Evolutionary conservation across 2,113 vertebrate species (phyloP).

Genomic region (Alosa alosa): DNA sequence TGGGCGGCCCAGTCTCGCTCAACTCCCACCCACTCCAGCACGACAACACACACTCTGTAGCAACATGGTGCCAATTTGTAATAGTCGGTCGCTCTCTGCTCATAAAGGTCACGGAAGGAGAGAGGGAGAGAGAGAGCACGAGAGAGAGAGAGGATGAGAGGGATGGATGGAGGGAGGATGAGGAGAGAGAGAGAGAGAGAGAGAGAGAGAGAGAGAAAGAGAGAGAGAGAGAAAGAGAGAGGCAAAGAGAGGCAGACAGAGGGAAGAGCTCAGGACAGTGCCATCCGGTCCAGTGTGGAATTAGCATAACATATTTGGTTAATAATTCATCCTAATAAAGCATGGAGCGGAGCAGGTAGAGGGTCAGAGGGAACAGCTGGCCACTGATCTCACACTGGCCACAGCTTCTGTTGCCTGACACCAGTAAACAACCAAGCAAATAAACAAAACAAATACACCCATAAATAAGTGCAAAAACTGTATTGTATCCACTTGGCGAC

Average conservation of each 20-base stretch:
- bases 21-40: no score
- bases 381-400: conserved; percentile 14
- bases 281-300: not conserved
- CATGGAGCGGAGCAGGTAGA: conserved; percentile 11
- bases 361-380: conserved; percentile 13
- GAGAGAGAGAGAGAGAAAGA: no score
- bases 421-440: not conserved
- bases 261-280: not conserved
- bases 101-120: no score
- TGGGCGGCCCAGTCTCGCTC: conserved; percentile 5
- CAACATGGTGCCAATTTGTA: conserved; percentile 15
- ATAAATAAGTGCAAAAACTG: not conserved
- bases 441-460: conserved; percentile 15
- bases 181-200: no score
- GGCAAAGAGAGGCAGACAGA: not conserved
- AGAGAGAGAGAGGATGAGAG: not conserved
- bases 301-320: conserved; percentile 36
- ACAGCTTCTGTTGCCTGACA: conserved; percentile 17
- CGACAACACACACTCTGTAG: no score
- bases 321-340: conserved; percentile 36
- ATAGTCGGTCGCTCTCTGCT: no score
- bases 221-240: not conserved
- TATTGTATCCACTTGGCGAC: not conserved
- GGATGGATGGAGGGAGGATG: no score
- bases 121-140: not conserved